Base-by-base conservation (phyloP, 2,797 vertebrate species). In the Babyrousa celebensis region DNA sequence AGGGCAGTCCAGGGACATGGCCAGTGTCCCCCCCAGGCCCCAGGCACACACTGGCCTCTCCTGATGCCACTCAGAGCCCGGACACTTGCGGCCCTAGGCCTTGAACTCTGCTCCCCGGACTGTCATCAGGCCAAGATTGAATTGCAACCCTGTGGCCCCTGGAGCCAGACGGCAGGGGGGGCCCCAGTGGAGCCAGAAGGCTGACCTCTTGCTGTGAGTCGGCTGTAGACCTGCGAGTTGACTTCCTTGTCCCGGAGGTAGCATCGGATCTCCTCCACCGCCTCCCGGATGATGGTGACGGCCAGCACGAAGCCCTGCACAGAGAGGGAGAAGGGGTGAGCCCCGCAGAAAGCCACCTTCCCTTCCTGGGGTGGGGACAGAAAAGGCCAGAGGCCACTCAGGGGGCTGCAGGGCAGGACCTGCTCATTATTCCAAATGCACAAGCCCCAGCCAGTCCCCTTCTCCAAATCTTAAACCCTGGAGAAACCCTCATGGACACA, bases 141-240 rank as follows among this genome's bases (percentile, higher is more conserved):
- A 96, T 6, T 91, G 95, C 85, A 91, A 85, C 85, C 96, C 97
- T 71, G 27, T 36, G 29, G 91, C 5, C 96, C 14, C 15, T 2
- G 14, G 29, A 4, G 80, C 80, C 12, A n/a, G 62, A 54, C 2
- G 70, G 96, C 95, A 89, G 98, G 95, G 96, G 70, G 85, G 80
- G 89, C 67, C 74, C 96, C 63, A 29, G 54, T 17, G n/a, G 96
- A 93, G 97, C 97, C 96, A 2, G 89, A 23, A 91, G 67, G 89
- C 99, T 98, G 96, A 99, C 99, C 99, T 99, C 99, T 99, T 1
- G 98, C 99, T 54, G 99, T 99, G 93, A 99, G 99, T 97, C 99
- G 99, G 99, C 99, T 99, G 99, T 99, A 99, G 98, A 99, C 99
- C 99, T 99, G 99, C 60, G 99, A 99, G 99, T 99, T 99, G 85